Evolutionary conservation across 2,797 vertebrate species (phyloP).

Genomic region (Danio albolineatus): DNA sequence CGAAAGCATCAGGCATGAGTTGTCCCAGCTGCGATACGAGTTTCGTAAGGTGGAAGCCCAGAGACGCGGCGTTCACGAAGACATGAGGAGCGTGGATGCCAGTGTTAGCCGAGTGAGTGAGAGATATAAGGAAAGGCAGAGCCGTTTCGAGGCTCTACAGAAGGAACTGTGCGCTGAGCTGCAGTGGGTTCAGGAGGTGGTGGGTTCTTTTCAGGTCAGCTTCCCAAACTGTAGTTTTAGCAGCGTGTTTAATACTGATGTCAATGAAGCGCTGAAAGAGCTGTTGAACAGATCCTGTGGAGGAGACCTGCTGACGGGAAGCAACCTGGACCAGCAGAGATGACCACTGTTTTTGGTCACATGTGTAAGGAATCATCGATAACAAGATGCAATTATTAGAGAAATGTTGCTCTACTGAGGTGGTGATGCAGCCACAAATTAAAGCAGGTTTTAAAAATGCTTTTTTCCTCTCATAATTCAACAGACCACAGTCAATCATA

Average conservation of each 20-base stretch:
- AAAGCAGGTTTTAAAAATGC: no score
- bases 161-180: constrained; percentile 84
- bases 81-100: constrained; percentile 73
- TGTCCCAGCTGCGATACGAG: constrained; percentile 87
- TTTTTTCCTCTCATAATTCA: no score
- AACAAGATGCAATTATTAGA: no score
- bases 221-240: constrained; percentile 64
- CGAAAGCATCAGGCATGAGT: constrained; percentile 78
- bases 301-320: constrained; percentile 70
- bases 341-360: constrained; percentile 8
- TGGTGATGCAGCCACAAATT: no score
- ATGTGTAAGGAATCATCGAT: no score
- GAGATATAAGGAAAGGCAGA: constrained; percentile 79
- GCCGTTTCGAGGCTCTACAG: constrained; percentile 80
- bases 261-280: constrained; percentile 79
- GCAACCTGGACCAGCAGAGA: constrained; percentile 53
- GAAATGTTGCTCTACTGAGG: no score
- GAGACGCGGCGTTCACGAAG: constrained; percentile 81
- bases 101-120: constrained; percentile 71
- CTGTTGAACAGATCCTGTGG: constrained; percentile 76
- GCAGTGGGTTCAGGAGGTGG: constrained; percentile 83
- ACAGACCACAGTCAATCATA: no score
- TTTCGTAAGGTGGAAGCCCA: constrained; percentile 83
- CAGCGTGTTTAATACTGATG: constrained; percentile 71
- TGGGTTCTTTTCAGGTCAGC: constrained; percentile 74